phyloP scores from a whole-genome alignment of 2,888 invertebrate genomes.

The Microplitis deprimator region DNA sequence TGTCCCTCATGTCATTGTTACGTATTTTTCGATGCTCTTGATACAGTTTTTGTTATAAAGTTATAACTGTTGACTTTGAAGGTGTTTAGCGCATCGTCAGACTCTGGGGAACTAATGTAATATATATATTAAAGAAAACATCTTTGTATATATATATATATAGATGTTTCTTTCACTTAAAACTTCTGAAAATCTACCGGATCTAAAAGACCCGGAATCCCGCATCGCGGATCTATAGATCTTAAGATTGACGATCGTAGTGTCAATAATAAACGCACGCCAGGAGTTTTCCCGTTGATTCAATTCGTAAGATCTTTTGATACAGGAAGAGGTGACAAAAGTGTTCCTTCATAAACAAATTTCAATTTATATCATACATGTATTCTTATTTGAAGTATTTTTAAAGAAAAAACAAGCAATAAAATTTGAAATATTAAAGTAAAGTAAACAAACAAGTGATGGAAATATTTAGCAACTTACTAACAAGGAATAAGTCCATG shows the following conservation, averaged over 20 bases:
- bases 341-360: background rate
- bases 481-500: background rate
- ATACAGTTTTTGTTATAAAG: conserved; percentile 54
- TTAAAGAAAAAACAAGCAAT: conserved; percentile 14
- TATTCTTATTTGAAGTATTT: background rate
- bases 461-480: background rate
- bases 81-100: conserved; percentile 63
- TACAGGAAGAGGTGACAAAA: conserved; percentile 42
- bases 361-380: conserved; percentile 5
- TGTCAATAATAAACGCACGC: conserved; percentile 59
- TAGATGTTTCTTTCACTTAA: conserved; percentile 19
- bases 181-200: conserved; percentile 12
- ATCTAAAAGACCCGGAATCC: conserved; percentile 29
- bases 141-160: conserved; percentile 7
- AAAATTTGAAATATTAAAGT: background rate
- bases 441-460: background rate
- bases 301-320: conserved; percentile 25
- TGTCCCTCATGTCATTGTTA: conserved; percentile 56
- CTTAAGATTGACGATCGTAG: conserved; percentile 64
- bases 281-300: conserved; percentile 56
- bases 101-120: conserved; percentile 19
- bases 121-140: background rate
- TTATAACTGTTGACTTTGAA: conserved; percentile 51
- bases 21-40: conserved; percentile 55
- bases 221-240: conserved; percentile 42